Conservation (phyloP, 2,888 invertebrate species). For the Rhimphoctona megacephalus region DNA sequence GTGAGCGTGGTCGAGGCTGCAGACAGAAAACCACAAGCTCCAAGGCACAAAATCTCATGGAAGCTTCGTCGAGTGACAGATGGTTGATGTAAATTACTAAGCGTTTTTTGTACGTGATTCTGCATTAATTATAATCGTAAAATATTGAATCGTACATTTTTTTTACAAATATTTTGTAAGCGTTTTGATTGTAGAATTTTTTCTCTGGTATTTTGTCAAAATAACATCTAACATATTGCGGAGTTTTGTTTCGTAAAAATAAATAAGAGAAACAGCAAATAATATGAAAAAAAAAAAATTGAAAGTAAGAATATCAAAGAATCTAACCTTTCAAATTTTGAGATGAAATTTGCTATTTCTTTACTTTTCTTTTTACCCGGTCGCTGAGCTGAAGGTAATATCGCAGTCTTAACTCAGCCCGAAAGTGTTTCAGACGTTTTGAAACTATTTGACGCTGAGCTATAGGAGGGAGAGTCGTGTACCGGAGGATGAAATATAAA, state of each 20-base stretch:
- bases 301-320: background rate
- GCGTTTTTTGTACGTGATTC: background rate
- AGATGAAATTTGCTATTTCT: slow-evolving; percentile 7
- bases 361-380: slow-evolving; percentile 17
- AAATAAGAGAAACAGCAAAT: background rate
- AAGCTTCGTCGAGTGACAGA: slow-evolving; percentile 1
- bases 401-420: slow-evolving; percentile 70
- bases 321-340: slow-evolving; percentile 36
- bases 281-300: background rate
- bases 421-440: slow-evolving; percentile 76
- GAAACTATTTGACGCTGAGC: slow-evolving; percentile 74
- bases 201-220: background rate
- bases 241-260: background rate
- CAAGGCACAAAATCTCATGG: slow-evolving; percentile 17
- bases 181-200: background rate
- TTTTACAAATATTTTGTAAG: background rate
- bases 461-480: background rate
- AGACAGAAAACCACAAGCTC: slow-evolving; percentile 36
- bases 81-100: background rate
- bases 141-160: background rate
- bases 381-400: slow-evolving; percentile 72
- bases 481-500: slow-evolving; percentile 29
- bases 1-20: slow-evolving; percentile 34
- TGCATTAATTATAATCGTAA: background rate
- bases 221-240: background rate